Conservation (phyloP, 2,888 invertebrate genomes). For the Drosophila meridionalis region DNA sequence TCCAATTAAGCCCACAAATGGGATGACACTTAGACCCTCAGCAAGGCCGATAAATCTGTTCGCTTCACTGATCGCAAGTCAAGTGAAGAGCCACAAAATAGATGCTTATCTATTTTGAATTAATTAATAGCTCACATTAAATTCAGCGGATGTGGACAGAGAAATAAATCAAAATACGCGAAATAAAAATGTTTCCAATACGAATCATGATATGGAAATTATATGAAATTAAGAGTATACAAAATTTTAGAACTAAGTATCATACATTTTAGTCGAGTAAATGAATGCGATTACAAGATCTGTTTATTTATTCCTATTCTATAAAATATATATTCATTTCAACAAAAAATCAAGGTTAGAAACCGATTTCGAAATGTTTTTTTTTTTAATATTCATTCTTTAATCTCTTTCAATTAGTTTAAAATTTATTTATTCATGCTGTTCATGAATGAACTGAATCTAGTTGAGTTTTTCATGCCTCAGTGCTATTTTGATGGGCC, state of each 20-base stretch:
- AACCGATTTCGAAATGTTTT: neutral
- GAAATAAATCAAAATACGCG: neutral
- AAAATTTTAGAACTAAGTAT: neutral
- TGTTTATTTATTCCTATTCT: neutral
- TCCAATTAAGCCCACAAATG: conserved; percentile 10
- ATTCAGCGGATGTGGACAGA: neutral
- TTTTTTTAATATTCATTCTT: neutral
- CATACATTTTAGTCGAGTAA: neutral
- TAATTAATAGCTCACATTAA: conserved; percentile 13
- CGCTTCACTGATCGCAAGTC: conserved; percentile 30
- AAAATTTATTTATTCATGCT: neutral
- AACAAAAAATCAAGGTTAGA: neutral
- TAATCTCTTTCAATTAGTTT: neutral
- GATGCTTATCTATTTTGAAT: conserved; percentile 6
- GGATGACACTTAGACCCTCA: conserved; percentile 17
- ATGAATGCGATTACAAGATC: neutral
- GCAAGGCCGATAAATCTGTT: conserved; percentile 41
- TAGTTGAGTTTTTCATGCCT: neutral
- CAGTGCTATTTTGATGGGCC: neutral
- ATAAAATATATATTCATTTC: no score
- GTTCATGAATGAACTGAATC: neutral
- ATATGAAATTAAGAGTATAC: neutral
- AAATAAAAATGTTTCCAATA: neutral
- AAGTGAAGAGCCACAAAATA: conserved; percentile 16
- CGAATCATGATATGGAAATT: neutral